Evolutionary conservation across 1,140 invertebrate species (phyloP).

Genomic region (Amyelois transitella): DNA sequence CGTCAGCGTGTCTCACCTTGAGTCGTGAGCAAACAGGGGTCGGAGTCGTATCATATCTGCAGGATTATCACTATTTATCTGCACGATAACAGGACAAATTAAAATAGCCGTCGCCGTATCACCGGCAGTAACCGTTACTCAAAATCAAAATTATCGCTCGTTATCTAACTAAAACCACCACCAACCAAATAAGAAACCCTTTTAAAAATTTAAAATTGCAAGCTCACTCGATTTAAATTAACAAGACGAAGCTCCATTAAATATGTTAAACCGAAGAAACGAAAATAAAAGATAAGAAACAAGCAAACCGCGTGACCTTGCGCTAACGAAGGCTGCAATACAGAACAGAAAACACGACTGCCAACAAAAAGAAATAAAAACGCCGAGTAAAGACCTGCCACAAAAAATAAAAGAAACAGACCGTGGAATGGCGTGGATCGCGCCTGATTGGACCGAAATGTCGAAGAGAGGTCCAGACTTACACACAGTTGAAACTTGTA

Average conservation of each 20-base stretch:
- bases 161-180: too few relatives aligned
- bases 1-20: constrained; percentile 15
- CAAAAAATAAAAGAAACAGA: constrained; percentile 48
- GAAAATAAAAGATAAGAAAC: constrained; percentile 5
- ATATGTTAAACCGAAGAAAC: not conserved
- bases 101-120: not conserved
- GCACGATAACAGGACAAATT: constrained; percentile 5
- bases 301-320: constrained; percentile 56
- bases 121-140: not conserved
- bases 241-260: not conserved
- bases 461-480: too few relatives aligned
- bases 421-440: constrained; percentile 37
- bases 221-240: not conserved
- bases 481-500: too few relatives aligned
- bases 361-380: constrained; percentile 53
- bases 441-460: constrained; percentile 15
- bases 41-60: not conserved
- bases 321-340: constrained; percentile 63
- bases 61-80: constrained; percentile 15
- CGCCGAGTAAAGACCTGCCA: constrained; percentile 52
- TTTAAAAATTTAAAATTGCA: not conserved
- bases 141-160: too few relatives aligned
- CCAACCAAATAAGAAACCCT: too few relatives aligned
- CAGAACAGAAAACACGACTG: constrained; percentile 33
- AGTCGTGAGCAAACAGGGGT: constrained; percentile 19